Base-by-base conservation (phyloP, 1,140 invertebrate species). In the Ctenoplectra terminalis region DNA sequence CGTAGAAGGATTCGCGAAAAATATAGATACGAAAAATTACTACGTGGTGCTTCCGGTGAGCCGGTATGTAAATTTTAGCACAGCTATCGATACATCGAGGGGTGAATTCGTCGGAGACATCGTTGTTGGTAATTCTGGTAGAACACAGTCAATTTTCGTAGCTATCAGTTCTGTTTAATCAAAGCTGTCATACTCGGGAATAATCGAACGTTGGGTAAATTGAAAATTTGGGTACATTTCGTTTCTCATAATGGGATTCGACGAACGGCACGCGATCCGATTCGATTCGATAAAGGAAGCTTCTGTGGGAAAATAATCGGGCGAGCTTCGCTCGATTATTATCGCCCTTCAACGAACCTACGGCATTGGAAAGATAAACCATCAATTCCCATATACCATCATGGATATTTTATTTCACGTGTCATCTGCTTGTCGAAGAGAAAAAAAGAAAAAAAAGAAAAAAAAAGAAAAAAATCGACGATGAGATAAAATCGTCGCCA, bases 151-250 rank as follows among this genome's bases (percentile, higher is more conserved):
- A 60, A 40, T 61, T 61, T 37, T 40, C 76, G 7, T 11, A 46
- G 34, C 48, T 80, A 52, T 80, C 77, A 40, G 26, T 54, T n/a
- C 58, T 31, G 31, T 80, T 73, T 54, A 70, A 80, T 80, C 77
- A 50, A 73, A 64, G 70, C 69, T 80, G 77, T 80, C 77, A 73
- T 63, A 63, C 72, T 13, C 58, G 58, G 37, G 58, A 37, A 80
- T 80, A 63, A 80, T 71, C 77, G 70, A 73, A 43, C 58, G 34
- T 63, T 63, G 46, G 34, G 56, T 63, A 37, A 58, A 80, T 80
- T 73, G 77, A 80, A 80, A 80, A 80, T 80, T 80, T 56, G 69
- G 77, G 77, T 80, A 63, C 58, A 73, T 80, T 54, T 80, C 77
- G 77, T 20, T 73, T 37, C 34, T 46, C 69, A 34, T 73, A 73